phyloP scores from a whole-genome alignment of 1,140 invertebrate species.

The Sitobion miscanthi region DNA sequence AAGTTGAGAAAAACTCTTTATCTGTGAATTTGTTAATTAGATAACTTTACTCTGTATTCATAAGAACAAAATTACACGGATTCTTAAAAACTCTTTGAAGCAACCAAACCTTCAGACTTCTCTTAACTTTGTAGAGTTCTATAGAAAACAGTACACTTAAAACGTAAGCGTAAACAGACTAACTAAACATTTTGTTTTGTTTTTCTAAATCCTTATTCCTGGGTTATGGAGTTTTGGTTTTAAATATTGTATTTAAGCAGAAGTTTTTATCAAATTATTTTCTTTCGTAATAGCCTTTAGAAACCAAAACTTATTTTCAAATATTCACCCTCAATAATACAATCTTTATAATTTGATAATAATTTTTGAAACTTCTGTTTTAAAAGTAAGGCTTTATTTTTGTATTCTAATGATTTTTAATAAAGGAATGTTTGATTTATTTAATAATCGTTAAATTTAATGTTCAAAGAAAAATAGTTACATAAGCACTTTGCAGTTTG shows the following conservation, averaged over 20 bases:
- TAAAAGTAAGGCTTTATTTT: neutral
- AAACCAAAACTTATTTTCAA: neutral
- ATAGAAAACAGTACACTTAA: neutral
- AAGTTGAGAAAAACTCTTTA: neutral
- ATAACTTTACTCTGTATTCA: neutral
- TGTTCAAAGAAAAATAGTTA: neutral
- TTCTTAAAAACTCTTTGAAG: neutral
- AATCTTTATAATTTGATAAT: neutral
- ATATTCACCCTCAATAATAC: neutral
- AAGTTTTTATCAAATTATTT: slow-evolving; percentile 19
- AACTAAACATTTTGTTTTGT: slow-evolving; percentile 8
- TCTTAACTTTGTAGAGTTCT: neutral
- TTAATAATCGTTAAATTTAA: neutral
- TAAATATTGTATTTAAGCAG: slow-evolving; percentile 4
- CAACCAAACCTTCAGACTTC: neutral
- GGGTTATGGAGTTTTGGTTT: neutral
- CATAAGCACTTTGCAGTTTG: neutral
- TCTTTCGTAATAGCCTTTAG: neutral
- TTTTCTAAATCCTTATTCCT: neutral
- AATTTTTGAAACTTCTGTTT: slow-evolving; percentile 18
- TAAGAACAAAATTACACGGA: neutral
- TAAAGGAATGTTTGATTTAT: neutral
- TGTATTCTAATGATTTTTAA: slow-evolving; percentile 4
- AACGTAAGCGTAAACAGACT: neutral
- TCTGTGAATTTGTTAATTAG: neutral